Percentiles rank a stretch among this genome's conserved stretches.
Evolutionary conservation across 1,140 invertebrate species (phyloP).

Genomic region (Periplaneta americana): DNA sequence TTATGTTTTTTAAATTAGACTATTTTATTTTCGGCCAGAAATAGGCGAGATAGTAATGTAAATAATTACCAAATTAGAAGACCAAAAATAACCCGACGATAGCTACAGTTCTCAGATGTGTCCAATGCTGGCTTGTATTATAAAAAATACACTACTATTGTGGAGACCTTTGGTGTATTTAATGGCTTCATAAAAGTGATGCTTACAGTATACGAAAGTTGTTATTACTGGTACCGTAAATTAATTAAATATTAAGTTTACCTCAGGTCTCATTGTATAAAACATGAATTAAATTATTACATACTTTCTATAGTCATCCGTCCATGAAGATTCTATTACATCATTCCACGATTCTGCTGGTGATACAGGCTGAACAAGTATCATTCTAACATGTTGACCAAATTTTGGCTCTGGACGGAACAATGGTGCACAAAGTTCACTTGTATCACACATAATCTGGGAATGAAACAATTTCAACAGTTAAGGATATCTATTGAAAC

Average conservation of each 20-base stretch:
- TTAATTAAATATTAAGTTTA: background rate
- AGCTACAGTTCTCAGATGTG: no score
- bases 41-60: no score
- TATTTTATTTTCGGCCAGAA: no score
- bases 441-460: constrained; percentile 52
- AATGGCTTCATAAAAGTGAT: no score
- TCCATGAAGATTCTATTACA: constrained; percentile 33
- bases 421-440: constrained; percentile 63
- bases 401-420: constrained; percentile 46
- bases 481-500: background rate
- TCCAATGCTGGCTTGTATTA: no score
- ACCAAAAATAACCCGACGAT: no score
- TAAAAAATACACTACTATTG: no score
- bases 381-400: constrained; percentile 61
- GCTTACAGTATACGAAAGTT: no score
- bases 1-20: no score
- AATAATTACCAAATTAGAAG: no score
- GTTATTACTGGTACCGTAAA: no score
- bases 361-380: constrained; percentile 64
- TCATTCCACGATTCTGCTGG: constrained; percentile 46
- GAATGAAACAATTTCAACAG: background rate
- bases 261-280: background rate
- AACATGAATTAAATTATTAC: background rate
- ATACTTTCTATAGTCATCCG: constrained; percentile 26
- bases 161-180: no score